Evolutionary conservation across 2,113 vertebrate genomes (phyloP), one percentile per base, ranked within the genome.

Genomic region (Lophotis ruficrista): DNA sequence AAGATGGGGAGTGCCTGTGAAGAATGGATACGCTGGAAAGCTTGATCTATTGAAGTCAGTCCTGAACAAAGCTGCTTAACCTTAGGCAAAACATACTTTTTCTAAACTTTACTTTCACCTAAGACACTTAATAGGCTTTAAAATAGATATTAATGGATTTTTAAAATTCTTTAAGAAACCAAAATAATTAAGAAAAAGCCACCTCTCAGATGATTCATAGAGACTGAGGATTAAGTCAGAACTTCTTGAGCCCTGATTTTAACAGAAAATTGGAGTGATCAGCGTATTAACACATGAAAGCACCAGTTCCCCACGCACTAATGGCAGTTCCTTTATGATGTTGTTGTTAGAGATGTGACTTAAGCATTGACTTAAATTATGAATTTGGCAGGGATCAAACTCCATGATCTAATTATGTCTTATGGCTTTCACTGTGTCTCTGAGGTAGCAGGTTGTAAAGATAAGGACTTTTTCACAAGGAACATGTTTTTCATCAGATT

Each of bases 341-440:
- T 87, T 96, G 92, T 91, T 91, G 62, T 93, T 96, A 92, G 80
- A 87, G 75, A 96, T 70, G 48, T 78, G 94, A 96, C 91, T 97
- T 96, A 90, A 96, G 93, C 81, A 9, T 85, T 91, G 93, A 96
- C 93, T 96, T 95, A 93, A 96, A 97, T 95, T 95, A 96, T 94
- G 83, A 95, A 95, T 89, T 92, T 94, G 87, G 93, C 96, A 96
- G 95, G 96, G 95, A 96, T 96, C 97, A 97, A 96, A 94, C 76
- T 95, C 79, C 76, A 87, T 89, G 93, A 90, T 96, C 96, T 96
- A 96, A 97, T 95, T 96, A 92, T 60, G 91, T 97, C 96, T 96
- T 78, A 76, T 80, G 83, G 94, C 57, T 95, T 94, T 89, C 94
- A 87, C 61, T 57, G 85, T 91, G 38, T n/a, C 72, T 94, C 96